Evolutionary conservation across 1,140 invertebrate genomes (phyloP), one percentile per base, ranked within the genome.

Genomic region (Drosophila parabipectinata): DNA sequence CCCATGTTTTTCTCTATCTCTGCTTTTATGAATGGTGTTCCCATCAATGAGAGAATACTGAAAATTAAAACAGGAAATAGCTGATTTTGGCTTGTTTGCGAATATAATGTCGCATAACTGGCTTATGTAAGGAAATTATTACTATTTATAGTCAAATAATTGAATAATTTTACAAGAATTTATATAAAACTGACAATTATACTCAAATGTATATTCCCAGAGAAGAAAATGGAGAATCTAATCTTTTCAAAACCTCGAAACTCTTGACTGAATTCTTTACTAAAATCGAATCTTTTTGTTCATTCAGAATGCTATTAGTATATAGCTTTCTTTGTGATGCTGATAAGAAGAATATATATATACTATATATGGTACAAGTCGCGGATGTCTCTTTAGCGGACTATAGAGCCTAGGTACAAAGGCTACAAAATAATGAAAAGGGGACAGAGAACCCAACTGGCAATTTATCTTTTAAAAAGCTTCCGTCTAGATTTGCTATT

Each of bases 41-140:
- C 32, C 4, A 37, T 37, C 34, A 72, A 10, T 26, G 56, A 41
- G 51, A 72, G 48, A 66, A 47, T 59, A 57, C 52, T 41, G 44
- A 66, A 32, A 66, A 69, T 69, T 56, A 51, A 44, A 32, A 50
- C 79, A 81, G 79, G 79, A 82, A 82, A 82, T 82, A 55, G 58
- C 56, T 61, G 74, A 82, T 82, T 82, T 69, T 69, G 58, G 28
- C 44, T 54, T 28, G 52, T 82, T 82, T 74, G 52, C 59, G 30
- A 50, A 56, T 47, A 79, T 64, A 63, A 59, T 53, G 71, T 55
- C 32, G 32, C 58, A 62, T 44, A 39, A 72, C 77, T 48, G 57
- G 61, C 57, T 54, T 28, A 62, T 37, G 34, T 37, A 37, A 37
- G 34, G 32, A 4, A 37, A 37, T 37, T 37, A 37, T 12, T 28